Evolutionary conservation across 2,888 invertebrate species (phyloP).

Genomic region (Hofmannophila pseudospretella): DNA sequence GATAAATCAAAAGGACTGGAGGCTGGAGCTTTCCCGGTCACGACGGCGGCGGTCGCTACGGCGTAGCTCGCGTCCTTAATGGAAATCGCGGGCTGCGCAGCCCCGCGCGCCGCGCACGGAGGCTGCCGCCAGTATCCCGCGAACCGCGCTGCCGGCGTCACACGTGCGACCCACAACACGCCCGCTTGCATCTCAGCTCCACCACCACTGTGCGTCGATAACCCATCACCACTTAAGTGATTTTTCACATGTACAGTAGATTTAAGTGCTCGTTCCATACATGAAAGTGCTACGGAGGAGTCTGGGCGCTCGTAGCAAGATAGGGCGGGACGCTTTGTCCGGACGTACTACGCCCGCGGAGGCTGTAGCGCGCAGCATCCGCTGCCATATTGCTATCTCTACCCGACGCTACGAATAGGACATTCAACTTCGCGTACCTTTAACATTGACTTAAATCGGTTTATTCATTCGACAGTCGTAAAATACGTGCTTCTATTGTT

Average conservation of each 20-base stretch:
- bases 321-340: constrained; percentile 69
- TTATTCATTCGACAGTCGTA: neutral
- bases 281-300: constrained; percentile 29
- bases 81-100: constrained; percentile 66
- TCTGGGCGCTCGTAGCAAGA: constrained; percentile 39
- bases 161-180: constrained; percentile 38
- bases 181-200: constrained; percentile 31
- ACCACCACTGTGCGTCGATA: constrained; percentile 38
- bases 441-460: neutral
- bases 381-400: constrained; percentile 50
- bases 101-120: constrained; percentile 46
- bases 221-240: constrained; percentile 36
- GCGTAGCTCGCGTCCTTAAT: constrained; percentile 51
- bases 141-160: constrained; percentile 56
- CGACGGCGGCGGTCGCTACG: constrained; percentile 57
- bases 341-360: constrained; percentile 65
- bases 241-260: constrained; percentile 19
- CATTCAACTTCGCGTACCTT: constrained; percentile 8
- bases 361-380: constrained; percentile 72
- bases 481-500: no score
- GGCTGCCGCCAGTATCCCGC: constrained; percentile 71
- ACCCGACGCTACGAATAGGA: constrained; percentile 16
- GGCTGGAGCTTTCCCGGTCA: constrained; percentile 35
- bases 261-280: constrained; percentile 54
- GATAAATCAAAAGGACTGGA: constrained; percentile 46